Evolutionary conservation across 2,113 vertebrate species (phyloP), one percentile per base, ranked within the genome.

Genomic region (Taurulus bubalis): DNA sequence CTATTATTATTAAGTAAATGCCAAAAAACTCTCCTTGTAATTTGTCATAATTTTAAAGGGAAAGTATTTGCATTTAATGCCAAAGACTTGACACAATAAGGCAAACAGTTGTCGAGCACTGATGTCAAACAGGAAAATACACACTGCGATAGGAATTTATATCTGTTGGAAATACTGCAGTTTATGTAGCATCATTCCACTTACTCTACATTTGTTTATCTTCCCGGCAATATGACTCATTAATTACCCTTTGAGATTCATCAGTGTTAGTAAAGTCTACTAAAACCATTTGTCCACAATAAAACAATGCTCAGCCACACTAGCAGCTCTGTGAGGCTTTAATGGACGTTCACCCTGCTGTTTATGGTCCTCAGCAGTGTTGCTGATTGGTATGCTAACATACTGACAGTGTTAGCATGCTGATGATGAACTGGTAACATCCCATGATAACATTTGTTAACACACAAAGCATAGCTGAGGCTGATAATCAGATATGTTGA

Each of bases 41-140:
- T 90, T 82, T 87, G 59, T 77, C 75, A 75, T 77, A 10, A 45
- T 68, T 84, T 67, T 63, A 84, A 82, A 51, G 88, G 47, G 47
- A 53, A 74, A 71, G 20, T 14, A 30, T 64, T 60, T 24, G 56
- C 63, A 70, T 79, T 87, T 76, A 69, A 72, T 81, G 81, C 73
- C 65, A 65, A 58, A 59, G 60, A 74, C 26, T 40, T 53, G n/a
- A 47, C 53, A 49, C 66, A 58, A 81, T 71, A 51, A 59, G 80
- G 40, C 51, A 51, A 28, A 64, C 28, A 38, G 65, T 80, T 71
- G 73, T 79, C 2, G n/a, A 38, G 28, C 47, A 34, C 42, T 49
- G 11, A 34, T 45, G 56, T 45, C 24, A 62, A 60, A 75, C 64
- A 42, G 55, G 26, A 45, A 80, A 79, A 59, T 22, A 72, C 36